Evolutionary conservation across 2,888 invertebrate genomes (phyloP).

Genomic region (Himalopsyche japonica): DNA sequence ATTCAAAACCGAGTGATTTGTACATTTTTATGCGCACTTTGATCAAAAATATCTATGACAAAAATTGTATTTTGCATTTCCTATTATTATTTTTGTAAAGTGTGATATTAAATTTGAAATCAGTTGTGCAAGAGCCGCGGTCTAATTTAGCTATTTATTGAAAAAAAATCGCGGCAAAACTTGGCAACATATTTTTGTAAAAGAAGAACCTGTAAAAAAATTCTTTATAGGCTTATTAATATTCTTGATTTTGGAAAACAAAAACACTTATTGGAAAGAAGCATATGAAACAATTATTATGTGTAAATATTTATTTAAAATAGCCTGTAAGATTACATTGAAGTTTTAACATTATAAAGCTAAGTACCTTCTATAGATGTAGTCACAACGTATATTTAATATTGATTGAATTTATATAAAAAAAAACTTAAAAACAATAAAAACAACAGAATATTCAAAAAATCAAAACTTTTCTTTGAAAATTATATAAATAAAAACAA

Average conservation of each 20-base stretch:
- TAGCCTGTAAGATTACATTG: constrained; percentile 30
- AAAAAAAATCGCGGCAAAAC: not conserved
- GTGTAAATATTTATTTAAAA: constrained; percentile 41
- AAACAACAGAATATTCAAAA: constrained; percentile 18
- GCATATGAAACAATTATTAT: constrained; percentile 18
- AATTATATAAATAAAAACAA: not conserved
- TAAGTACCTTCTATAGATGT: constrained; percentile 39
- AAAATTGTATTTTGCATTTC: not conserved
- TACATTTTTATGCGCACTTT: not conserved
- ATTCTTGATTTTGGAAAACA: not conserved
- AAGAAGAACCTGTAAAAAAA: not conserved
- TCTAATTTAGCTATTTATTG: not conserved
- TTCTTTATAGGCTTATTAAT: not conserved
- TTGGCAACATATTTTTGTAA: not conserved
- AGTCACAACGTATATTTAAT: constrained; percentile 29
- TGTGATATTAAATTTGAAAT: not conserved
- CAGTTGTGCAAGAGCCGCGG: not conserved
- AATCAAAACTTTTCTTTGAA: not conserved
- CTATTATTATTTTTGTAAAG: not conserved
- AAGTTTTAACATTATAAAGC: constrained; percentile 36
- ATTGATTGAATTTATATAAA: constrained; percentile 22
- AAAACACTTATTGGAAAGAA: not conserved
- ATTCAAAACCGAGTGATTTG: not conserved
- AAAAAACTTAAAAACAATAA: constrained; percentile 12
- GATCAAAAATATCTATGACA: not conserved